Evolutionary conservation across 2,113 vertebrate species (phyloP), one percentile per base, ranked within the genome.

Genomic region (Oceanodroma tethys): DNA sequence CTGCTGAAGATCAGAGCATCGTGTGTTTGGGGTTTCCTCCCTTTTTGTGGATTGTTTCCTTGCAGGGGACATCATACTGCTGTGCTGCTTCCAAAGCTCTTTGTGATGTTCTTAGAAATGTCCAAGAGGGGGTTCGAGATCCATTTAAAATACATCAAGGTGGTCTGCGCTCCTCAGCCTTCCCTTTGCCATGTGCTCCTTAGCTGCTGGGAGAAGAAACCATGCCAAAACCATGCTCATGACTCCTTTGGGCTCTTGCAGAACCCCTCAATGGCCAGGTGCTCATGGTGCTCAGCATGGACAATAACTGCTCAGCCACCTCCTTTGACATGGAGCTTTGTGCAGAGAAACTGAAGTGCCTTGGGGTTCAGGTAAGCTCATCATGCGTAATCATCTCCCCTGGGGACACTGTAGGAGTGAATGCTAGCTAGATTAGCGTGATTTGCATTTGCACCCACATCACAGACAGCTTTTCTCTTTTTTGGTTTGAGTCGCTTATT

Each of bases 291-390:
- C 96, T 98, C 85, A 97, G 94, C 38, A 80, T 88, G 9, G 96
- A 96, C 95, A 98, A 97, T 32, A 94, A 68, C 88, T 96, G 96
- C 65, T 92, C 96, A 6, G 83, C 81, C 40, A 82, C 96, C 79
- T 67, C 96, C 71, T 98, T 98, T 0, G 93, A 98, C 38, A 65
- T 97, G 96, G 97, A 98, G 32, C 92, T 94, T 0, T 98, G 97
- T 19, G 96, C 93, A 8, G 75, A 98, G 76, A 97, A 97, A 16
- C 89, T 98, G 59, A 94, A 97, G 82, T 86, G 97, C 50, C 95
- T 98, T 34, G 98, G 98, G 20, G 74, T 98, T 78, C 98, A 98
- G 98, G 98, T 98, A 90, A 97, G 97, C 40, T 86, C 26, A 34
- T 81, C 18, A 3, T 1, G 3, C 1, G 0, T 52, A 9, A 16